Evolutionary conservation across 2,797 vertebrate genomes (phyloP).

Genomic region (Muscicapa comitata): DNA sequence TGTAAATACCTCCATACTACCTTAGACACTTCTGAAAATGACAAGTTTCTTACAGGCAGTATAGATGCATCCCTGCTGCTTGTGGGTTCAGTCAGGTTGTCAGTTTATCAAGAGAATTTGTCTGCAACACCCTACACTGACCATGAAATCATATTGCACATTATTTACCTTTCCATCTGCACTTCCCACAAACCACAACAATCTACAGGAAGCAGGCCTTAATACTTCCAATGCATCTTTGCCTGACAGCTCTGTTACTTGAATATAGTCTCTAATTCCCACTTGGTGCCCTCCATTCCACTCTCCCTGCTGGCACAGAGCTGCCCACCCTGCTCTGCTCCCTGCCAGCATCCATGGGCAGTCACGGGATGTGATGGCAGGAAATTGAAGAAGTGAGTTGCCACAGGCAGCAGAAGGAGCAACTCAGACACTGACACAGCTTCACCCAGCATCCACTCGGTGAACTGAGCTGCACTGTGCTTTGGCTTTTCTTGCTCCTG

Average conservation of each 20-base stretch:
- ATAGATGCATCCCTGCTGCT: not conserved
- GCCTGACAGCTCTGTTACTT: not conserved
- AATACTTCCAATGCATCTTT: not conserved
- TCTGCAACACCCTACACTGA: not conserved
- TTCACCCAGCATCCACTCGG: not conserved
- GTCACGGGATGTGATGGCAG: fast-evolving
- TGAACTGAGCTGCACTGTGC: not conserved
- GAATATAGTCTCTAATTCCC: not conserved
- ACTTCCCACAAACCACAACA: not conserved
- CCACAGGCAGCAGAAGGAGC: not conserved
- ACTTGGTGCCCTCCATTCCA: not conserved
- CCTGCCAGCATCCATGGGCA: not conserved
- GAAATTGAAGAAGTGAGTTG: not conserved
- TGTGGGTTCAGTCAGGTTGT: not conserved
- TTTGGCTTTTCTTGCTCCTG: not conserved
- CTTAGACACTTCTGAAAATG: not conserved
- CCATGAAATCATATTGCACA: not conserved
- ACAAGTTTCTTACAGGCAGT: not conserved
- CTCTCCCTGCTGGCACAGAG: not conserved
- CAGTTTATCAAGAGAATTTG: not conserved
- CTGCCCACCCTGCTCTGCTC: not conserved
- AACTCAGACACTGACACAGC: not conserved
- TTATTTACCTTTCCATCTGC: not conserved
- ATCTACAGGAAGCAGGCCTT: not conserved
- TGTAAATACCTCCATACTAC: not conserved